These are phyloP conservation scores for Yponomeuta cagnagella DNA, from an alignment of 2,888 invertebrate genomes.

Conservation along the genomic window DNA sequence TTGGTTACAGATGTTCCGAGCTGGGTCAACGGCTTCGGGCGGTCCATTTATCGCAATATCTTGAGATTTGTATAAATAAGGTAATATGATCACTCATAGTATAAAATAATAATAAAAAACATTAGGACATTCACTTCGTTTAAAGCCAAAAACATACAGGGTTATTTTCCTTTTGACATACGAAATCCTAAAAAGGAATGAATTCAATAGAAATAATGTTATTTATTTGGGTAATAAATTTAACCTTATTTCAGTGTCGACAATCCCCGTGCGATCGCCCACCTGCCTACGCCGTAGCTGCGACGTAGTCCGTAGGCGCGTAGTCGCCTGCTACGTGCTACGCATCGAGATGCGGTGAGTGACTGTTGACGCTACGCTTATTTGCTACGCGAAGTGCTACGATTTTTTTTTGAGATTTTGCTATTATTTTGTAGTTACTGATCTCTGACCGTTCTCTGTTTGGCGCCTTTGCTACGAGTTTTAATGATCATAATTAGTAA, in stretches of 20 bases:
- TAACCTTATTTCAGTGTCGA: background rate
- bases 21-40: background rate
- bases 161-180: too few species aligned
- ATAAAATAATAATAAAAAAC: too few species aligned
- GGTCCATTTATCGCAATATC: too few species aligned
- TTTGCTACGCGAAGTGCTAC: background rate
- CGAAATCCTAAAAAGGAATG: too few species aligned
- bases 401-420: background rate
- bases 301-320: constrained; percentile 10
- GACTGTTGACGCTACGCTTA: background rate
- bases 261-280: constrained; percentile 3
- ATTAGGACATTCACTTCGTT: too few species aligned
- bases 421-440: background rate
- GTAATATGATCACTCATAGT: too few species aligned
- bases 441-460: too few species aligned
- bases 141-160: too few species aligned
- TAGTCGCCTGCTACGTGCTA: constrained; percentile 32
- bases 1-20: background rate
- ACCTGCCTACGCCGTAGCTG: constrained; percentile 1
- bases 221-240: background rate
- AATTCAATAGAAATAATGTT: too few species aligned
- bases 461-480: too few species aligned
- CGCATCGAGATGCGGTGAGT: constrained; percentile 18
- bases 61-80: too few species aligned
- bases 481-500: too few species aligned